A percentile compares a stretch with the other conserved stretches of the same genome.
Evolutionary conservation across 2,797 vertebrate genomes (phyloP).

Genomic region (Falco peregrinus): DNA sequence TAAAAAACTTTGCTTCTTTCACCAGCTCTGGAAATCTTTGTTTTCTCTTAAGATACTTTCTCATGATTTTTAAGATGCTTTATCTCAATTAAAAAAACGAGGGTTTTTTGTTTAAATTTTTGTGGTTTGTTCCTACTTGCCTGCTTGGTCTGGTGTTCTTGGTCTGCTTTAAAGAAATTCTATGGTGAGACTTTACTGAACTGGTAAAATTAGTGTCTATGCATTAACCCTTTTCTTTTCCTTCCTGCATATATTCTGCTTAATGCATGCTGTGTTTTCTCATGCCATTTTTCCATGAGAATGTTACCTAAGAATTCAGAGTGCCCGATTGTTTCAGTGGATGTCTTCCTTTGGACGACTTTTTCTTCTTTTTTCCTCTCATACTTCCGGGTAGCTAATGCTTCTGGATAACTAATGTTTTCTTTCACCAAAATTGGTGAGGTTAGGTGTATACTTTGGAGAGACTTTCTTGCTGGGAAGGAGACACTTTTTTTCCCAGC

Average conservation of each 20-base stretch:
- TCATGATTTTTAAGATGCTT: neutral
- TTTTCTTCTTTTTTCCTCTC: too few relatives aligned
- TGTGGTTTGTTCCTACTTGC: neutral
- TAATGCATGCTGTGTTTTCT: neutral
- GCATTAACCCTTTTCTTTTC: neutral
- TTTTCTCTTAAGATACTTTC: neutral
- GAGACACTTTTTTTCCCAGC: neutral
- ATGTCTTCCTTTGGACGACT: neutral
- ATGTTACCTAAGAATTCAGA: neutral
- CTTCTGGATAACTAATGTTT: neutral
- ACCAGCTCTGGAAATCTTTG: neutral
- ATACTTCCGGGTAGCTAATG: neutral
- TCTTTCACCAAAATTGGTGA: neutral
- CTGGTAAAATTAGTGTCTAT: neutral
- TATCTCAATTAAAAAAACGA: neutral
- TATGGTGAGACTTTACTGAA: neutral
- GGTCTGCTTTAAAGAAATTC: neutral
- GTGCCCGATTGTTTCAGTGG: neutral
- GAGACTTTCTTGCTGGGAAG: neutral
- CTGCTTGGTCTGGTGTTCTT: neutral
- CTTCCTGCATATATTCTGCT: neutral
- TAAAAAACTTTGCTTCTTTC: neutral
- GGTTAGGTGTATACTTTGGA: neutral
- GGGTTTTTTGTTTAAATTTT: neutral
- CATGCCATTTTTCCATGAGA: neutral